phyloP scores from a whole-genome alignment of 2,888 invertebrate genomes.

The Chymomyza procnemis region DNA sequence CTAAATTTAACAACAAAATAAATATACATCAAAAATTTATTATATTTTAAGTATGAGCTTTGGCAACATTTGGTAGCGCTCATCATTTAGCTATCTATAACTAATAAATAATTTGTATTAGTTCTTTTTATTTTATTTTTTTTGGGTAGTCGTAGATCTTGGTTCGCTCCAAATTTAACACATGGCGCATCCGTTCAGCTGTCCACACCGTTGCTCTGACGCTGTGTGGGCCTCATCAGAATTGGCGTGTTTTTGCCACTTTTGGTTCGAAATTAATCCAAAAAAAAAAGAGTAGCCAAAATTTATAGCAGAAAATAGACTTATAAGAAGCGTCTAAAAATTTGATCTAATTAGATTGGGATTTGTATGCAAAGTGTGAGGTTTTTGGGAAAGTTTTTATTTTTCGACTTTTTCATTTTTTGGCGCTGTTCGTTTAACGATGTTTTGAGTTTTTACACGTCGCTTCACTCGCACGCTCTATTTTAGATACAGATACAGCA shows the following conservation, averaged over 20 bases:
- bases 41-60: constrained; percentile 25
- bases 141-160: not conserved
- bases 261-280: constrained; percentile 5
- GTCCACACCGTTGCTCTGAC: constrained; percentile 22
- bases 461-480: constrained; percentile 60
- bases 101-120: constrained; percentile 1
- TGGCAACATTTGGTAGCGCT: constrained; percentile 8
- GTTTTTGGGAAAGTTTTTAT: constrained; percentile 38
- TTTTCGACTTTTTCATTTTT: not conserved
- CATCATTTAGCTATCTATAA: not conserved
- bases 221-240: constrained; percentile 40
- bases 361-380: constrained; percentile 66
- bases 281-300: not conserved
- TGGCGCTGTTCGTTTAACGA: not conserved
- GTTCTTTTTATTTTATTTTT: constrained; percentile 8
- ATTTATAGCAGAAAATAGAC: not conserved
- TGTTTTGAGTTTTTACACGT: not conserved
- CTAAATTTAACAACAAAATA: constrained; percentile 55
- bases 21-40: constrained; percentile 20
- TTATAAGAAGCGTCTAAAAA: not conserved
- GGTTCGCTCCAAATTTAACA: constrained; percentile 11
- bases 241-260: not conserved
- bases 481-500: constrained; percentile 35
- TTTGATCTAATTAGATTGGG: constrained; percentile 55
- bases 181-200: constrained; percentile 54